Conservation (phyloP, 2,797 vertebrate species). For the Paramormyrops hopkinsi region DNA sequence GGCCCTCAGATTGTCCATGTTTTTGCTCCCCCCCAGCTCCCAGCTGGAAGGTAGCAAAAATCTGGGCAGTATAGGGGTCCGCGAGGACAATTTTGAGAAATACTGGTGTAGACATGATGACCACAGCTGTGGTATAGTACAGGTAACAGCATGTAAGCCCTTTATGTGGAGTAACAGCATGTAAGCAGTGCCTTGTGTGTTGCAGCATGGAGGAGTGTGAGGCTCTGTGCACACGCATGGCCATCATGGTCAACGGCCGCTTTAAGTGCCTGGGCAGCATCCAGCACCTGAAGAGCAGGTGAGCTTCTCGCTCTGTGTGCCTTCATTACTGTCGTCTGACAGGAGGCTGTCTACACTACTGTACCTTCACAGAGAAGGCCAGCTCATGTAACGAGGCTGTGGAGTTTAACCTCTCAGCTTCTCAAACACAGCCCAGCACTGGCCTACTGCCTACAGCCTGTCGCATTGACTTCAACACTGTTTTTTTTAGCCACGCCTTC, state of each 20-base stretch:
- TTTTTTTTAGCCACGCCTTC: background rate
- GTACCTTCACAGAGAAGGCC: background rate
- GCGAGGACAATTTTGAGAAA: background rate
- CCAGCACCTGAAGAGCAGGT: constrained; percentile 95
- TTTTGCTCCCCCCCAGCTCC: background rate
- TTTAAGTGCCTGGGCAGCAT: constrained; percentile 94
- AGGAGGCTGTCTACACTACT: background rate
- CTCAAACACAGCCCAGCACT: background rate
- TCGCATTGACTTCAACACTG: background rate
- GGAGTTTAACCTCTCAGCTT: background rate
- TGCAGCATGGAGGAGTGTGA: constrained; percentile 97
- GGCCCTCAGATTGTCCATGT: too few relatives aligned
- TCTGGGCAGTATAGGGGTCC: background rate
- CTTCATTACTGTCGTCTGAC: background rate
- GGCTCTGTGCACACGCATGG: constrained; percentile 92
- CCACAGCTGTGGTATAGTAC: background rate
- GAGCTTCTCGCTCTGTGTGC: constrained; percentile 28
- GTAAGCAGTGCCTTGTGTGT: background rate
- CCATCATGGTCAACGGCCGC: constrained; percentile 94
- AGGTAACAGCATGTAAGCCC: background rate
- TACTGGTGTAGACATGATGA: background rate
- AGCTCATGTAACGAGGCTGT: background rate
- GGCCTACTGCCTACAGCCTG: background rate
- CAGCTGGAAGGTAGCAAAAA: background rate
- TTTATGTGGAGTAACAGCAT: background rate